Evolutionary conservation across 2,113 vertebrate genomes (phyloP).

Genomic region (Plestiodon gilberti): DNA sequence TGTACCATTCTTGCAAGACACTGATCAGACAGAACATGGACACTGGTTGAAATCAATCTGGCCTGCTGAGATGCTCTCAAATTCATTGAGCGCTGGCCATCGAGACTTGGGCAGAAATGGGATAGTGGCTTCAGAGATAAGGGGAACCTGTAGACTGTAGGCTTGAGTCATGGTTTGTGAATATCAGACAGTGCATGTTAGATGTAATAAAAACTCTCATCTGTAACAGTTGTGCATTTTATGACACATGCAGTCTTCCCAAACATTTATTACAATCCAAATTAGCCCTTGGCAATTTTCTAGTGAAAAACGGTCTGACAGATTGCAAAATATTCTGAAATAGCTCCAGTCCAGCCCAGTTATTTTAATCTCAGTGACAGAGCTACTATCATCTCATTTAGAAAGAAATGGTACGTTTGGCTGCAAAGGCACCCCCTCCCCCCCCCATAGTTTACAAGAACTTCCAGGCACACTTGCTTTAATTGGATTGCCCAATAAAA

Average conservation of each 20-base stretch:
- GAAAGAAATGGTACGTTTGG: not conserved
- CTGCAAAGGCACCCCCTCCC: not conserved
- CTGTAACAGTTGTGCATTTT: not conserved
- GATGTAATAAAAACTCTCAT: not conserved
- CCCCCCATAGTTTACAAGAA: not conserved
- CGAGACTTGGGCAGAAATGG: not conserved
- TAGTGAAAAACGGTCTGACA: not conserved
- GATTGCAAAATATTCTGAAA: not conserved
- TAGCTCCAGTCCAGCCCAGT: not conserved
- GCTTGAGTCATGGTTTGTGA: not conserved
- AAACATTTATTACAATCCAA: not conserved
- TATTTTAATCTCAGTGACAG: not conserved
- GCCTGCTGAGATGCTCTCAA: not conserved
- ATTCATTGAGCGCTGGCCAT: not conserved
- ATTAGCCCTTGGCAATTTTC: not conserved
- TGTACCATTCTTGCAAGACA: not conserved
- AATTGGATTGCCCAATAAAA: conserved; percentile 8
- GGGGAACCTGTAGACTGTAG: not conserved
- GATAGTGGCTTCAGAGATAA: not conserved
- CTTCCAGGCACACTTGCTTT: not conserved
- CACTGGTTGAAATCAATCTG: not conserved
- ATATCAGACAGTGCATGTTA: not conserved
- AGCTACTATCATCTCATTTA: not conserved
- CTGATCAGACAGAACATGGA: not conserved
- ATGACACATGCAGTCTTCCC: not conserved